Percentiles rank a stretch among this genome's conserved stretches.
Conservation (phyloP, 2,888 invertebrate genomes). For the Nemurella pictetii region DNA sequence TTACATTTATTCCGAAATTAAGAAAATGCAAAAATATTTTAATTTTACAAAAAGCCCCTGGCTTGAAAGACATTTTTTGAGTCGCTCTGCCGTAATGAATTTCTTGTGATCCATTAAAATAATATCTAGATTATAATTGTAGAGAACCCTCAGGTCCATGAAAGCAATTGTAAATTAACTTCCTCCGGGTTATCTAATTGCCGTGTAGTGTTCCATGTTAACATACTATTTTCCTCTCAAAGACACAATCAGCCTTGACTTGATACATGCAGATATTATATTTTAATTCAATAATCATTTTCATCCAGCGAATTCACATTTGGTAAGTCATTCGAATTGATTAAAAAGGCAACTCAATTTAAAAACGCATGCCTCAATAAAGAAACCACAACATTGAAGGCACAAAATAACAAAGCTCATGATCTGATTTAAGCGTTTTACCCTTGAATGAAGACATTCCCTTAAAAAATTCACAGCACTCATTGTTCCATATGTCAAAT, state of each 20-base stretch:
- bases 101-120: neutral
- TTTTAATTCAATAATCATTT: neutral
- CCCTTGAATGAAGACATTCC: neutral
- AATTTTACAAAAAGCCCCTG: neutral
- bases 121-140: neutral
- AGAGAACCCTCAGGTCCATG: neutral
- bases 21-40: neutral
- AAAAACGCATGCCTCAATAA: neutral
- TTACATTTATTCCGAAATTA: neutral
- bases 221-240: neutral
- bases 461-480: neutral
- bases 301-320: neutral
- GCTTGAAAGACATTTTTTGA: neutral
- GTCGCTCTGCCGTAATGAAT: neutral
- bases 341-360: neutral
- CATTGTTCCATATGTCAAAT: neutral
- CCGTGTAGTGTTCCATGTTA: neutral
- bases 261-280: neutral
- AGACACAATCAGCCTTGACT: neutral
- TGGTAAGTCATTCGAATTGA: slow-evolving; percentile 1
- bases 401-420: neutral
- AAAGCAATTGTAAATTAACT: neutral
- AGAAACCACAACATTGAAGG: neutral
- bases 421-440: neutral
- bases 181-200: neutral